Evolutionary conservation across 2,888 invertebrate species (phyloP).

Genomic region (Phengaris arion): DNA sequence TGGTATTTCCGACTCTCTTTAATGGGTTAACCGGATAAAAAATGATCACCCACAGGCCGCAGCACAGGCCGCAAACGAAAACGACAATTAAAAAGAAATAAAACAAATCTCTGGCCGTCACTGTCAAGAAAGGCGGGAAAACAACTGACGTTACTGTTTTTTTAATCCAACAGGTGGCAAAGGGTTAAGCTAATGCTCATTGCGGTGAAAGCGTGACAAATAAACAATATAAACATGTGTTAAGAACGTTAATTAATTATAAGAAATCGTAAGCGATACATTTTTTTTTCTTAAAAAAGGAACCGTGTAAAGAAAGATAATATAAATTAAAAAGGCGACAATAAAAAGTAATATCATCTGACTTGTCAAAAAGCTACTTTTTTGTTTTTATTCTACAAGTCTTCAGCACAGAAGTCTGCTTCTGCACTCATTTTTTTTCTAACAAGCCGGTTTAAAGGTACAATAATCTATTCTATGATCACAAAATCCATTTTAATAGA

Average conservation of each 20-base stretch:
- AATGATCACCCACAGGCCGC: conserved; percentile 47
- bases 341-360: not conserved
- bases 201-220: conserved; percentile 75
- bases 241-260: conserved; percentile 72
- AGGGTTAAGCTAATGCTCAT: conserved; percentile 61
- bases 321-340: not conserved
- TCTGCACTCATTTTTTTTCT: too few species aligned
- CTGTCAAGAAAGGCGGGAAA: conserved; percentile 58
- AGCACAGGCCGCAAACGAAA: conserved; percentile 47
- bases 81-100: conserved; percentile 79
- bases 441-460: too few species aligned
- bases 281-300: not conserved
- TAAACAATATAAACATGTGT: conserved; percentile 71
- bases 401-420: too few species aligned
- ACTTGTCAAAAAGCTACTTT: too few species aligned
- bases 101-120: conserved; percentile 72
- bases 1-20: conserved; percentile 72
- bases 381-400: too few species aligned
- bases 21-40: conserved; percentile 67
- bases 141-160: conserved; percentile 69
- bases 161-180: conserved; percentile 65
- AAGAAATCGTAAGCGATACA: conserved; percentile 68
- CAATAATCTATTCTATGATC: too few species aligned
- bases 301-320: not conserved
- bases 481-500: too few species aligned